phyloP scores from a whole-genome alignment of 2,888 invertebrate genomes.

The Acheta domesticus region DNA sequence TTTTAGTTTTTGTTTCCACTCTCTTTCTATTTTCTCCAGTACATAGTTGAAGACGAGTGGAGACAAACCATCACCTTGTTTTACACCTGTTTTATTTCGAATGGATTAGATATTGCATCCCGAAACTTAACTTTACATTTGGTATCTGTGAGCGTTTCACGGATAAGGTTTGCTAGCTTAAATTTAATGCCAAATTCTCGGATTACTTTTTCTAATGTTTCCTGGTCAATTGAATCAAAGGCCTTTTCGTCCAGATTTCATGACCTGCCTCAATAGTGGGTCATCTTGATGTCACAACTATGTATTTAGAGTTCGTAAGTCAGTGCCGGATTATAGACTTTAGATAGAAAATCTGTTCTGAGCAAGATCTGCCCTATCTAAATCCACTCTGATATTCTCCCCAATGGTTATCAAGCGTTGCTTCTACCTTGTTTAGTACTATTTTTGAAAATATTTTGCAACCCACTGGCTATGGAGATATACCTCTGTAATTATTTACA shows the following conservation, averaged over 20 bases:
- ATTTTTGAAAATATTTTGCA: not conserved
- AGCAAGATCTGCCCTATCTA: not conserved
- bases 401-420: not conserved
- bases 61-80: not conserved
- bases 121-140: not conserved
- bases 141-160: not conserved
- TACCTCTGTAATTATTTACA: not conserved
- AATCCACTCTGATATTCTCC: slow-evolving; percentile 19
- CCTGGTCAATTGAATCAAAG: not conserved
- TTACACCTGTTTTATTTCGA: not conserved
- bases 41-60: not conserved
- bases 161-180: no score
- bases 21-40: not conserved
- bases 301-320: not conserved
- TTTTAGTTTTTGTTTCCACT: no score
- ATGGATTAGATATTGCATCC: not conserved
- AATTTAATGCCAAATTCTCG: not conserved
- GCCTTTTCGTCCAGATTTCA: not conserved
- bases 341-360: not conserved
- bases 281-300: no score
- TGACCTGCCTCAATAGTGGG: no score
- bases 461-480: not conserved
- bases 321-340: not conserved
- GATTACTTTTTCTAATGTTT: not conserved
- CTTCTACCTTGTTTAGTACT: not conserved